Evolutionary conservation across 2,113 vertebrate species (phyloP).

Genomic region (Chionodraco myersi): DNA sequence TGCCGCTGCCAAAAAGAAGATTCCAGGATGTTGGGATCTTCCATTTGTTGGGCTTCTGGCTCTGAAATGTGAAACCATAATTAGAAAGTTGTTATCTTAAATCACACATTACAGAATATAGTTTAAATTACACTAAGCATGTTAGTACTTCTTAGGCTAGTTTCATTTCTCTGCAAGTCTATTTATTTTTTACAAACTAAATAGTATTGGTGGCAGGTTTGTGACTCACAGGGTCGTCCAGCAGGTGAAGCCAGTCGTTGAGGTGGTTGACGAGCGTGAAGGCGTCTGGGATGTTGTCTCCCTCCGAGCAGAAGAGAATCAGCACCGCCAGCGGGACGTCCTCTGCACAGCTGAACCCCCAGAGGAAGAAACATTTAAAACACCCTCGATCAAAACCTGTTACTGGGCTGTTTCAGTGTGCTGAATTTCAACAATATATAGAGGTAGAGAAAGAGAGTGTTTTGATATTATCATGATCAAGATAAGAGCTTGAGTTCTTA

Average conservation of each 20-base stretch:
- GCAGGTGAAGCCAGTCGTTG: constrained; percentile 93
- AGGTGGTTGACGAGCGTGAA: constrained; percentile 90
- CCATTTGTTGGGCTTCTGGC: constrained; percentile 82
- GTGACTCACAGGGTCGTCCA: constrained; percentile 87
- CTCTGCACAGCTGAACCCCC: constrained; percentile 85
- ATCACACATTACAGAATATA: background rate
- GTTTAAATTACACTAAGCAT: background rate
- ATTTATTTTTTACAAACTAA: background rate
- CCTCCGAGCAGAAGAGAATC: constrained; percentile 96
- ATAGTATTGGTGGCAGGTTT: background rate
- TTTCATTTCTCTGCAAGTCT: background rate
- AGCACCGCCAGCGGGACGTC: constrained; percentile 89
- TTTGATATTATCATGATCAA: background rate
- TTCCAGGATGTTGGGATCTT: constrained; percentile 93
- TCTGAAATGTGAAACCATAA: constrained; percentile 48
- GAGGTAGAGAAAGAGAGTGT: no score
- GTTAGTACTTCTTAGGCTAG: background rate
- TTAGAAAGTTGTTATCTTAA: background rate
- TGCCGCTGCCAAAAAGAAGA: constrained; percentile 92
- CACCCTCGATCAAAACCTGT: background rate
- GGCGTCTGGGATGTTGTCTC: constrained; percentile 96
- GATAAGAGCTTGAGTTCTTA: no score
- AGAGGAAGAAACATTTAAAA: background rate
- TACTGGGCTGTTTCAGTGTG: background rate
- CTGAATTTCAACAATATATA: background rate